Evolutionary conservation across 2,888 invertebrate genomes (phyloP).

Genomic region (Nomada lathburiana): DNA sequence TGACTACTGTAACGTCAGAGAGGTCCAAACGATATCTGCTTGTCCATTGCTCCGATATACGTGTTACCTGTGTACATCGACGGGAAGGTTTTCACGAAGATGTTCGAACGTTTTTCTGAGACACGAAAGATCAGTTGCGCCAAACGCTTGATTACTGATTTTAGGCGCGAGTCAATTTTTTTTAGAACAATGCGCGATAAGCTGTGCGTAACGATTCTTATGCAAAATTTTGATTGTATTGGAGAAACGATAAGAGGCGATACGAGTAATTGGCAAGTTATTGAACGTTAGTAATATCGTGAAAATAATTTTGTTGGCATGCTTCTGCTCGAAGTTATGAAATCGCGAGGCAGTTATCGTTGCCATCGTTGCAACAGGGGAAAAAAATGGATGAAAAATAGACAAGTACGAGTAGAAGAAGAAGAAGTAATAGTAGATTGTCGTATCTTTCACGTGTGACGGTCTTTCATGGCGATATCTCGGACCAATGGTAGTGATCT

Average conservation of each 20-base stretch:
- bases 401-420: constrained; percentile 16
- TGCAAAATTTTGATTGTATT: neutral
- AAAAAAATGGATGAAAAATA: constrained; percentile 4
- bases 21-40: constrained; percentile 58
- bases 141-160: too few species aligned
- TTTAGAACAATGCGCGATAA: too few species aligned
- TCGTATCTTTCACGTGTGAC: constrained; percentile 64
- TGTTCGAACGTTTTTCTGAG: neutral
- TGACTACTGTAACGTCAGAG: constrained; percentile 75
- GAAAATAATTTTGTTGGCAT: neutral
- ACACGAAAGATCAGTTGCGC: neutral
- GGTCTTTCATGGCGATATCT: constrained; percentile 57
- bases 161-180: too few species aligned
- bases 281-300: neutral
- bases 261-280: neutral
- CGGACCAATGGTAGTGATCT: constrained; percentile 51
- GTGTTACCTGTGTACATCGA: neutral
- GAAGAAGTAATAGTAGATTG: constrained; percentile 57
- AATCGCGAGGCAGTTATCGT: constrained; percentile 7
- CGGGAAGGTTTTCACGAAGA: neutral
- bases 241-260: too few species aligned
- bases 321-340: neutral
- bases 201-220: too few species aligned
- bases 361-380: neutral
- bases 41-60: constrained; percentile 18